Percentiles rank a stretch among this genome's conserved stretches.
phyloP scores from a whole-genome alignment of 2,888 invertebrate species.

The Drosophila quinaria region DNA sequence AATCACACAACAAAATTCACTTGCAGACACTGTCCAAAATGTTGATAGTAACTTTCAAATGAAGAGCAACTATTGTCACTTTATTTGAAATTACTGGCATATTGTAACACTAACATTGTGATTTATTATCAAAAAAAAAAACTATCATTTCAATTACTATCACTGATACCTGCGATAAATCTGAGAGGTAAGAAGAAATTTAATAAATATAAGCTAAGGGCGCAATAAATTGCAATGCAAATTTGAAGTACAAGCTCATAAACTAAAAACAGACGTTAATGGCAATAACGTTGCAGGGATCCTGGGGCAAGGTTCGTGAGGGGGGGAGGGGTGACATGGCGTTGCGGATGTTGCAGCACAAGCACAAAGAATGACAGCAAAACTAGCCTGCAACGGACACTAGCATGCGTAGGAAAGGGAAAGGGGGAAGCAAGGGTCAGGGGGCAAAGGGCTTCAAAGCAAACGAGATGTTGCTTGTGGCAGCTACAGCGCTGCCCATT shows the following conservation, averaged over 20 bases:
- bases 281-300: conserved; percentile 16
- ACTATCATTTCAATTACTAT: background rate
- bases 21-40: too few species aligned
- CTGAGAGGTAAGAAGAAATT: conserved; percentile 3
- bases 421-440: background rate
- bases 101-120: background rate
- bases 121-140: background rate
- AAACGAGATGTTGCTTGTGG: conserved; percentile 43
- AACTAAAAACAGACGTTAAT: conserved; percentile 50
- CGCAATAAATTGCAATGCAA: conserved; percentile 50
- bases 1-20: too few species aligned
- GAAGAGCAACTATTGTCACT: background rate
- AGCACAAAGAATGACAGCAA: conserved; percentile 57
- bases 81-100: background rate
- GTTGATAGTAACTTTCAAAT: background rate
- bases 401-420: background rate
- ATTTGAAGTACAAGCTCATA: conserved; percentile 49
- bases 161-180: background rate
- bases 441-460: conserved; percentile 5
- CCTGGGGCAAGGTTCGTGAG: background rate
- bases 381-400: conserved; percentile 49
- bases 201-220: conserved; percentile 35
- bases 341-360: conserved; percentile 29
- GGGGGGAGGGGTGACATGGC: background rate
- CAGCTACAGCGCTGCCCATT: conserved; percentile 24